Conservation (phyloP, 2,888 invertebrate genomes). For the Ectobius pallidus region DNA sequence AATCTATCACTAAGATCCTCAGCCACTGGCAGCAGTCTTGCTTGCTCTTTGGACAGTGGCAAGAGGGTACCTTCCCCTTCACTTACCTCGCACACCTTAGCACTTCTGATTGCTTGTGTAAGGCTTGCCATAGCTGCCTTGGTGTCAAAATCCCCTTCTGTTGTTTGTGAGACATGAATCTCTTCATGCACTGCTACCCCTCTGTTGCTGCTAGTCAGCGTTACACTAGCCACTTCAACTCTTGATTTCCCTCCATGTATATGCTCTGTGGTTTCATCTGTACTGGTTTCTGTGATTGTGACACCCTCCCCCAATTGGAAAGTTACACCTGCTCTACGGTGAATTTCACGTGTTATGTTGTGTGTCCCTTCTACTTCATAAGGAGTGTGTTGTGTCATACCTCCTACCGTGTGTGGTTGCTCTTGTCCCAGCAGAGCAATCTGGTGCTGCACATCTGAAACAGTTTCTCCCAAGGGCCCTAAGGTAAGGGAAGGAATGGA, state of each 20-base stretch:
- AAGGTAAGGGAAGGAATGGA: background rate
- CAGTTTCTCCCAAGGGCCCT: background rate
- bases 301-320: slow-evolving; percentile 30
- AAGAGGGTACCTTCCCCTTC: slow-evolving; percentile 37
- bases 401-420: slow-evolving; percentile 6
- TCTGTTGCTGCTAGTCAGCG: slow-evolving; percentile 20
- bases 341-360: slow-evolving; percentile 6
- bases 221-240: slow-evolving; percentile 16
- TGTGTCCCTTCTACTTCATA: slow-evolving; percentile 28
- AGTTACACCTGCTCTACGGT: slow-evolving; percentile 3
- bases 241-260: background rate
- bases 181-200: slow-evolving; percentile 35
- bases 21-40: slow-evolving; percentile 42
- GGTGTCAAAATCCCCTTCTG: slow-evolving; percentile 27
- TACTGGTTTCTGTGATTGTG: slow-evolving; percentile 6
- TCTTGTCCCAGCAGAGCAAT: slow-evolving; percentile 26
- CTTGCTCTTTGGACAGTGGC: slow-evolving; percentile 41
- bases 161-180: slow-evolving; percentile 14
- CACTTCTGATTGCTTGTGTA: slow-evolving; percentile 8
- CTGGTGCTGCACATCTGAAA: slow-evolving; percentile 1
- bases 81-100: slow-evolving; percentile 41
- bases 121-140: background rate
- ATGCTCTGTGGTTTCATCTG: slow-evolving; percentile 6
- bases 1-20: slow-evolving; percentile 30
- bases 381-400: background rate